Conservation (phyloP, 2,113 vertebrate species). For the Lamprologus callipterus region DNA sequence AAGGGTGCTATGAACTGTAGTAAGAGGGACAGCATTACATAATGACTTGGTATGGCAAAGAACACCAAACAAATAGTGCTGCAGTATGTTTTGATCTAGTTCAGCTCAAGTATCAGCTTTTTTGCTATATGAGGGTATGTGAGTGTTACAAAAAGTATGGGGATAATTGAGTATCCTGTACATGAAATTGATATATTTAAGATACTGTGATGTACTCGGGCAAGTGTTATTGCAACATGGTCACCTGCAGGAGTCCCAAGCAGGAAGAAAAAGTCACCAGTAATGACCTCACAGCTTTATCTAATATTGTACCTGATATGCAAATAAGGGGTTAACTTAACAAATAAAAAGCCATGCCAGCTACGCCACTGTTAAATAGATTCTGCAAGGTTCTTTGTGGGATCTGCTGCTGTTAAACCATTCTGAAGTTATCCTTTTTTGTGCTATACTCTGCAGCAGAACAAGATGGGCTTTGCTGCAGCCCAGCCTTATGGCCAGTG, state of each 20-base stretch:
- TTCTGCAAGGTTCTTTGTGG: not conserved
- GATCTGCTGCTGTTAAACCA: not conserved
- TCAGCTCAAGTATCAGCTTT: not conserved
- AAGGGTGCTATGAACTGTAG: not conserved
- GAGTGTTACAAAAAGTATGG: not conserved
- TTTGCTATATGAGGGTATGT: not conserved
- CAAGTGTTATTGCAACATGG: not conserved
- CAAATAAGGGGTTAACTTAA: not conserved
- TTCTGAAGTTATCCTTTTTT: not conserved
- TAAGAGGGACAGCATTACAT: not conserved
- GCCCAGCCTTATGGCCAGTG: slow-evolving; percentile 91
- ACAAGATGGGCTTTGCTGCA: slow-evolving; percentile 87
- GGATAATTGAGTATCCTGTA: not conserved
- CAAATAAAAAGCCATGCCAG: not conserved
- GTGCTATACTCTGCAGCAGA: slow-evolving; percentile 66
- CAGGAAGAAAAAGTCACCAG: not conserved
- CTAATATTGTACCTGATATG: not conserved
- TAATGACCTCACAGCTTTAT: not conserved
- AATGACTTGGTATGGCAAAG: not conserved
- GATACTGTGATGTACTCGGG: not conserved
- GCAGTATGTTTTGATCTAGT: not conserved
- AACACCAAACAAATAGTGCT: not conserved
- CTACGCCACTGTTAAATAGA: not conserved
- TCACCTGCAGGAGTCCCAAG: not conserved
- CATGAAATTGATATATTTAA: not conserved